Conservation (phyloP, 1,140 invertebrate genomes). For the Marisa cornuarietis region DNA sequence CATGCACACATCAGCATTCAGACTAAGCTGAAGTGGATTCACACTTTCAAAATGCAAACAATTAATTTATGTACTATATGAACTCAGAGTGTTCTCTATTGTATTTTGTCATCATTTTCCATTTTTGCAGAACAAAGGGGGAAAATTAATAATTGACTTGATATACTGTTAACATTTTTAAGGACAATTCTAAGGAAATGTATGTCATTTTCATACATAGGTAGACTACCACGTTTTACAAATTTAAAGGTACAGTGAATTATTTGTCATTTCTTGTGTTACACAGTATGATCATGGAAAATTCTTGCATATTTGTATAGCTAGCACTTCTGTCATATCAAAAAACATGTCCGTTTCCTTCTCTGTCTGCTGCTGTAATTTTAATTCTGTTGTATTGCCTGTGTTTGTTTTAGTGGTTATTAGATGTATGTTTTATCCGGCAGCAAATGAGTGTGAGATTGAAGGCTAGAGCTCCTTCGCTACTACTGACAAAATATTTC, state of each 20-base stretch:
- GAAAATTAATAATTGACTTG: neutral
- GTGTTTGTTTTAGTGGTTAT: slow-evolving; percentile 1
- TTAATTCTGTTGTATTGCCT: slow-evolving; percentile 8
- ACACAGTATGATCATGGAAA: neutral
- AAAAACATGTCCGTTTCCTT: neutral
- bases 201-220: neutral
- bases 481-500: neutral
- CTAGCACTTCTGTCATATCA: slow-evolving; percentile 11
- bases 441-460: slow-evolving; percentile 6
- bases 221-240: neutral
- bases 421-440: slow-evolving; percentile 13
- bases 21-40: neutral
- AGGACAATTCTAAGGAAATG: neutral
- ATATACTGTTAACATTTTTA: neutral
- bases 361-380: slow-evolving; percentile 2
- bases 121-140: slow-evolving; percentile 28
- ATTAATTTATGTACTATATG: slow-evolving; percentile 23
- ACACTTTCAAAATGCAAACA: slow-evolving; percentile 7
- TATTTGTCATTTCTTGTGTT: slow-evolving; percentile 7
- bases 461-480: slow-evolving; percentile 2
- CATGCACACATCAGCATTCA: neutral
- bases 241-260: neutral
- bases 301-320: slow-evolving; percentile 15
- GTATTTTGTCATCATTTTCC: slow-evolving; percentile 26
- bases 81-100: slow-evolving; percentile 11